Percentiles rank a stretch among this genome's conserved stretches.
Conservation (phyloP, 1,140 invertebrate genomes). For the Hyposmocoma kahamanoa region DNA sequence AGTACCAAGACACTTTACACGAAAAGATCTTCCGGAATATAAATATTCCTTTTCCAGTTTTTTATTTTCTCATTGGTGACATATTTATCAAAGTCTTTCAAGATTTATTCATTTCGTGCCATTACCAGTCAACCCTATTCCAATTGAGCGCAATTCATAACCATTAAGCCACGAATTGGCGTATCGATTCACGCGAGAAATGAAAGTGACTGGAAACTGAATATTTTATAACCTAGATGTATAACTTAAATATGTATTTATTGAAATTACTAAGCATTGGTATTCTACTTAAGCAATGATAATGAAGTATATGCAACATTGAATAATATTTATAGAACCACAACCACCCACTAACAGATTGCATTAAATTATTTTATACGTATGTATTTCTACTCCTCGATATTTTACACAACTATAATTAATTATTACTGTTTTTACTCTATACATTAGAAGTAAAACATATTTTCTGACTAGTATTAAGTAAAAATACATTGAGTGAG, state of each 20-base stretch:
- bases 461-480: no score
- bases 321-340: neutral
- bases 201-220: slow-evolving; percentile 47
- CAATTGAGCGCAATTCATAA: slow-evolving; percentile 25
- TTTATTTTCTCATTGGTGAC: neutral
- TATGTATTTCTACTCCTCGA: no score
- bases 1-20: no score
- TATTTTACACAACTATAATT: no score
- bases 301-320: neutral
- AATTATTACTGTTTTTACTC: no score
- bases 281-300: neutral
- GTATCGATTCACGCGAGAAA: slow-evolving; percentile 58
- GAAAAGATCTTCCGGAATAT: no score
- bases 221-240: slow-evolving; percentile 7
- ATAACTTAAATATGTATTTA: slow-evolving; percentile 6
- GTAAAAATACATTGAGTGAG: no score
- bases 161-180: slow-evolving; percentile 29
- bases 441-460: no score
- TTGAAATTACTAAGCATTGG: neutral
- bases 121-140: slow-evolving; percentile 10
- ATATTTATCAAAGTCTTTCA: neutral
- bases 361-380: neutral
- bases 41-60: no score
- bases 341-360: neutral
- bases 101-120: slow-evolving; percentile 9